Percentiles rank a stretch among this genome's conserved stretches.
phyloP scores from a whole-genome alignment of 2,888 invertebrate genomes.

The Cryptus viduatorius region DNA sequence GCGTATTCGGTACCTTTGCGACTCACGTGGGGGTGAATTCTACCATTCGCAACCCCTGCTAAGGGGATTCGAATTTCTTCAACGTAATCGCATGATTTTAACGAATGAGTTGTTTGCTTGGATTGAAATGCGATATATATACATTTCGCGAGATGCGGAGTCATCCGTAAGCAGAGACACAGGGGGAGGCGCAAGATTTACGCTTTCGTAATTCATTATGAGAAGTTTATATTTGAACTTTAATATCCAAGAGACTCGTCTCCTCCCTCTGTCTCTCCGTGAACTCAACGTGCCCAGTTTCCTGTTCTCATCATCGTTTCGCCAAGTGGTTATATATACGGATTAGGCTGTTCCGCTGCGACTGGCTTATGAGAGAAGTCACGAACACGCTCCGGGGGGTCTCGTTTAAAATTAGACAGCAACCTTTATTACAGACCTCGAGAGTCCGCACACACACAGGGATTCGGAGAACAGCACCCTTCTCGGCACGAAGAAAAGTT shows the following conservation, averaged over 20 bases:
- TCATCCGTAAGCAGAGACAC: neutral
- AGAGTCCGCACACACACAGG: conserved; percentile 27
- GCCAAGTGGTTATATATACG: conserved; percentile 57
- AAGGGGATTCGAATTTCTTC: neutral
- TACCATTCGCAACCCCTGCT: neutral
- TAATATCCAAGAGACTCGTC: conserved; percentile 52
- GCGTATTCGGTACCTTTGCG: conserved; percentile 28
- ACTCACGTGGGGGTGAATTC: conserved; percentile 26
- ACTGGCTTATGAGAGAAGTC: conserved; percentile 65
- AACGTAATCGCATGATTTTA: conserved; percentile 39
- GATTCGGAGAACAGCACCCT: conserved; percentile 2
- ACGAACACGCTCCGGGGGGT: conserved; percentile 54
- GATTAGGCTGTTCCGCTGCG: conserved; percentile 54
- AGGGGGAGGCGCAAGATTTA: conserved; percentile 1
- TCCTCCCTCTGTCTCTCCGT: conserved; percentile 17
- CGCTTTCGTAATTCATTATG: conserved; percentile 42
- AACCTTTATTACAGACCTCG: conserved; percentile 66
- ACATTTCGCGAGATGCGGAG: neutral
- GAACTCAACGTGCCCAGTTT: conserved; percentile 43
- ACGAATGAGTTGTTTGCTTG: conserved; percentile 46
- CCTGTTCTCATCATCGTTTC: conserved; percentile 53
- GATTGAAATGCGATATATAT: neutral
- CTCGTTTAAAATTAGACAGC: conserved; percentile 68
- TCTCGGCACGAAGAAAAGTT: conserved; percentile 39
- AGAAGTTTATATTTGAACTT: conserved; percentile 60